These are phyloP conservation scores for Bathynomus jamesi DNA, from an alignment of 1,140 invertebrate species.

Conservation along the genomic window DNA sequence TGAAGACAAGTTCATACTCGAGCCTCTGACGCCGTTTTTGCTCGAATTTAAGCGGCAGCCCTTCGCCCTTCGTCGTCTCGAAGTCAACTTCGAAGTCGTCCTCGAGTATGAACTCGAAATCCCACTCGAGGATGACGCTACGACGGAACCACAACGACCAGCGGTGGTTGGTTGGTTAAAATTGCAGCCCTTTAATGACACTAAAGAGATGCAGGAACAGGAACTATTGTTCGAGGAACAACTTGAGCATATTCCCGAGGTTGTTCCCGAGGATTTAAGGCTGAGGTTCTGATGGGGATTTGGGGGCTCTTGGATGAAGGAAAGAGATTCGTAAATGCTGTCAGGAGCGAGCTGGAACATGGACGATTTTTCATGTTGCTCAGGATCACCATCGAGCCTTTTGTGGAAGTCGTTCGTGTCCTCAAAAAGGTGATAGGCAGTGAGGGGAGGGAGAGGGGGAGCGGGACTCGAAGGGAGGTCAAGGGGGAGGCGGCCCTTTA, in stretches of 20 bases:
- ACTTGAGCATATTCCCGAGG: background rate
- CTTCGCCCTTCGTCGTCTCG: background rate
- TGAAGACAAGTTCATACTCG: background rate
- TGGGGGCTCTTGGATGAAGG: background rate
- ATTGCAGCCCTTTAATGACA: no score
- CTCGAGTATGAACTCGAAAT: background rate
- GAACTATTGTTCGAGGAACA: background rate
- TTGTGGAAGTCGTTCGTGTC: background rate
- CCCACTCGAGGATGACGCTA: background rate
- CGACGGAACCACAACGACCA: no score
- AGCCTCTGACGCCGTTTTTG: background rate
- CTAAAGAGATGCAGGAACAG: background rate
- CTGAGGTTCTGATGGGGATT: no score
- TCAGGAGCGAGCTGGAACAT: slow-evolving; percentile 12
- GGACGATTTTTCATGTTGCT: background rate
- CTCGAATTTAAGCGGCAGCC: background rate
- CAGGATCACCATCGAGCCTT: background rate
- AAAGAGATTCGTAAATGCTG: slow-evolving; percentile 11
- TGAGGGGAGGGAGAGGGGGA: background rate
- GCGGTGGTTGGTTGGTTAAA: no score
- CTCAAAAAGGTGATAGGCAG: background rate
- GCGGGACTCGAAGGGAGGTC: background rate
- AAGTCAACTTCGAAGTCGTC: background rate
- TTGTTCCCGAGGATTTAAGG: background rate
- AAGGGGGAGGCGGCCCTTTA: background rate